Base-by-base conservation (phyloP, 1,140 invertebrate species). In the Zaprionus davidi region DNA sequence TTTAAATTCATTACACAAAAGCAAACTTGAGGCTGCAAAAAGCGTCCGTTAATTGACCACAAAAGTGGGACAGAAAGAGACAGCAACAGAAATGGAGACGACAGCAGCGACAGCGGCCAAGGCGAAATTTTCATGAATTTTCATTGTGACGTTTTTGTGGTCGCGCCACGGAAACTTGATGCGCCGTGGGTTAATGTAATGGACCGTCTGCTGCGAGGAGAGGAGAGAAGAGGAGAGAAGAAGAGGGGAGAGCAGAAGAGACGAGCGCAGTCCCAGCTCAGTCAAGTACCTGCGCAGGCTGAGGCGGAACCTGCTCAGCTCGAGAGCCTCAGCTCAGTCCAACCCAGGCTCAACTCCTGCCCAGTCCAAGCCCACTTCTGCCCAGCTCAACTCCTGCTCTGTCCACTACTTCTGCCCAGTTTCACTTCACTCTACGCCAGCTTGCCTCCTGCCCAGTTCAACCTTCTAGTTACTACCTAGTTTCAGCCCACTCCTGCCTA, bases 1-100 rank as follows among this genome's bases (percentile, higher is more conserved):
- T 90, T 88, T 84, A 88, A 90, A 90, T 88, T 88, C 85, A 88
- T 88, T 81, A 81, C 71, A 80, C 71, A 78, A 88, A 78, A 81
- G 58, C 78, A 71, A 87, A 88, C 82, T 86, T 68, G 46, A 69
- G 77, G 81, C 69, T 49, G 67, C 63, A 69, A 70, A 81, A 64
- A 70, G 51, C 67, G 85, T 46, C 69, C 78, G 84, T 90, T 88
- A 88, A 88, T 88, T 88, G 84, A 88, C 84, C 84, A 88, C 84
- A 88, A 88, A 88, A 88, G 85, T 84, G 83, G 79, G 57, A 36
- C 34, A 38, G 63, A 22, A 17, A n/a, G 57, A 59, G 34, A n/a
- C 26, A 26, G 53, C 53, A 59, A 38, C 6, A 13, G 13, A 44
- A 5, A 62, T 17, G 15, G n/a, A 13, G 22, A 36, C 20, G 34